Evolutionary conservation across 2,888 invertebrate genomes (phyloP), one percentile per base, ranked within the genome.

Genomic region (Drosophila neonasuta): DNA sequence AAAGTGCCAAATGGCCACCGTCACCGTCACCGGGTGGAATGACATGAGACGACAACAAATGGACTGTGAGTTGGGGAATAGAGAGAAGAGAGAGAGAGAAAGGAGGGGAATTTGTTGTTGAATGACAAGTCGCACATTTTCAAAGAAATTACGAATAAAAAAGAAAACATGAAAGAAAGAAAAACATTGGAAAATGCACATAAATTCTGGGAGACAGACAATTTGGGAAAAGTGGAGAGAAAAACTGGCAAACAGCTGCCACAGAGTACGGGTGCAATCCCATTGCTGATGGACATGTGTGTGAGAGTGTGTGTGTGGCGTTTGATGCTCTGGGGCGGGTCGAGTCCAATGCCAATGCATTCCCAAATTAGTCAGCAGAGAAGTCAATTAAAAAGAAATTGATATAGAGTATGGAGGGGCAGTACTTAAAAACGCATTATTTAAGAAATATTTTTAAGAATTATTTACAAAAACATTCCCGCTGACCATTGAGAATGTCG

Each of bases 111-210:
- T 79, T 76, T 72, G 82, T 76, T 72, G 82, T 69, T 82, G 87
- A 83, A 75, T 82, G 87, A 85, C 87, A 85, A 85, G 87, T 87
- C 83, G 83, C 87, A 82, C 86, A 87, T 87, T 83, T 80, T 87
- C 86, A 87, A 83, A 73, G 83, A 82, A 82, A 84, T 80, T 68
- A 77, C 68, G 54, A 74, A 69, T 61, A 72, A 65, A 46, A 54
- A 41, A 11, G 49, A 62, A 57, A 68, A 55, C 51, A 67, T 68
- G 45, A 24, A 34, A 34, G 29, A 61, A 73, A 61, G 62, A 77
- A 82, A 82, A 80, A 74, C 78, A 80, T 64, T 61, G 74, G 66
- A 67, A 83, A 80, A 84, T 74, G 69, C 36, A 68, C 87, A 85
- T 83, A 82, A 83, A 83, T 82, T 75, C 17, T 46, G 59, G 45